Conservation (phyloP, 2,797 vertebrate species). For the Ceryle rudis region DNA sequence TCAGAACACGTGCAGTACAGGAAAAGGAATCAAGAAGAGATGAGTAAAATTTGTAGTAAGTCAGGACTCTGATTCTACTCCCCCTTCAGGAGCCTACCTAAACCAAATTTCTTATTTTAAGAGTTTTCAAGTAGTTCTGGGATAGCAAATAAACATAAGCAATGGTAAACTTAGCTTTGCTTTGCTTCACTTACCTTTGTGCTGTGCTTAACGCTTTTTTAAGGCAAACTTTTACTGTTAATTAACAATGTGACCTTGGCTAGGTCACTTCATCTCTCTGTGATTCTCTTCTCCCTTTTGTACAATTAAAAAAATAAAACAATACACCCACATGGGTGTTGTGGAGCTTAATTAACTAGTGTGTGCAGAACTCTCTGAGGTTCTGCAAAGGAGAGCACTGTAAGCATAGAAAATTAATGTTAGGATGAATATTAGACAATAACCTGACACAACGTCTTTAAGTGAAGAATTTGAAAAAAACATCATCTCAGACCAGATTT, state of each 20-base stretch:
- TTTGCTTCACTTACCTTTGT: not conserved
- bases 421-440: not conserved
- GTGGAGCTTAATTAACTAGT: conserved; percentile 44
- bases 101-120: not conserved
- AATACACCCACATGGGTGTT: not conserved
- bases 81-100: not conserved
- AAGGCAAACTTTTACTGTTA: not conserved
- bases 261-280: not conserved
- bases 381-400: not conserved
- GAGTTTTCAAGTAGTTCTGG: not conserved
- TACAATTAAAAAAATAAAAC: conserved; percentile 36
- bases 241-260: conserved; percentile 26
- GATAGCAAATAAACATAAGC: not conserved
- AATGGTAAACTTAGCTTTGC: not conserved
- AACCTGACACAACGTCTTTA: not conserved
- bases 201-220: not conserved
- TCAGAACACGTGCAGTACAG: accelerated
- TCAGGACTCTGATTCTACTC: not conserved
- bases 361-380: not conserved
- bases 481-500: not conserved
- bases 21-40: not conserved
- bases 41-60: not conserved
- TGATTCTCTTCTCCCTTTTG: conserved; percentile 4
- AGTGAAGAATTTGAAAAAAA: not conserved
- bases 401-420: conserved; percentile 1